These are phyloP conservation scores for Serripes groenlandicus DNA, from an alignment of 2,888 invertebrate species.

Conservation along the genomic window DNA sequence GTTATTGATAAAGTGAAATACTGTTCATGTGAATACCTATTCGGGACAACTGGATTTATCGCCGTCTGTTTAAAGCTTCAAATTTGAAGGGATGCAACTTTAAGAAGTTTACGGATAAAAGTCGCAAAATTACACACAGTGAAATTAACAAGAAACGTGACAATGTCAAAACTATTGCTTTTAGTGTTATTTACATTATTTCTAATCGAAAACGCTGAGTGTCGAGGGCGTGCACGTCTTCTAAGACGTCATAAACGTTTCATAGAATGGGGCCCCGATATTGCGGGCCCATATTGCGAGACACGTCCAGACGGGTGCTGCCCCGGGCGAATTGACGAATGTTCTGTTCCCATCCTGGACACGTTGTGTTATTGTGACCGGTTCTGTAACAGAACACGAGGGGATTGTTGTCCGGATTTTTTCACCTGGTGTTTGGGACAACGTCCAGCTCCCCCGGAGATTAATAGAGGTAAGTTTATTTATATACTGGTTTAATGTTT, in stretches of 20 bases:
- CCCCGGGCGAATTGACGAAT: slow-evolving; percentile 91
- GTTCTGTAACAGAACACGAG: slow-evolving; percentile 92
- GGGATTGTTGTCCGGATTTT: slow-evolving; percentile 98
- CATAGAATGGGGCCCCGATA: slow-evolving; percentile 77
- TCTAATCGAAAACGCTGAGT: neutral
- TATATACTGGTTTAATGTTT: too few species aligned
- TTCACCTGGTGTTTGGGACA: slow-evolving; percentile 90
- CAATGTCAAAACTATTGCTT: neutral
- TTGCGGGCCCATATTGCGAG: slow-evolving; percentile 78
- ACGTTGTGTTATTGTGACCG: slow-evolving; percentile 97
- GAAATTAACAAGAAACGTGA: too few species aligned
- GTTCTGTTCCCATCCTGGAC: slow-evolving; percentile 93
- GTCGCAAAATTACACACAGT: too few species aligned
- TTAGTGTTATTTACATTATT: neutral
- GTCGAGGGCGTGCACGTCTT: neutral
- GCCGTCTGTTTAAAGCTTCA: neutral
- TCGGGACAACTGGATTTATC: neutral
- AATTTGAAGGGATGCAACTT: neutral
- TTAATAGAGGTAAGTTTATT: slow-evolving; percentile 47
- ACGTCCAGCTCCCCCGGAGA: slow-evolving; percentile 38
- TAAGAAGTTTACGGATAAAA: neutral
- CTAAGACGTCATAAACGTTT: slow-evolving; percentile 59
- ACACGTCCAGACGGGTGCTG: slow-evolving; percentile 88
- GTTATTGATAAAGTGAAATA: too few species aligned
- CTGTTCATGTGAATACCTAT: too few species aligned